Percentiles rank a stretch among this genome's conserved stretches.
These are phyloP conservation scores for Gasterosteus aculeatus DNA, from an alignment of 2,113 vertebrate genomes.

Conservation along the genomic window DNA sequence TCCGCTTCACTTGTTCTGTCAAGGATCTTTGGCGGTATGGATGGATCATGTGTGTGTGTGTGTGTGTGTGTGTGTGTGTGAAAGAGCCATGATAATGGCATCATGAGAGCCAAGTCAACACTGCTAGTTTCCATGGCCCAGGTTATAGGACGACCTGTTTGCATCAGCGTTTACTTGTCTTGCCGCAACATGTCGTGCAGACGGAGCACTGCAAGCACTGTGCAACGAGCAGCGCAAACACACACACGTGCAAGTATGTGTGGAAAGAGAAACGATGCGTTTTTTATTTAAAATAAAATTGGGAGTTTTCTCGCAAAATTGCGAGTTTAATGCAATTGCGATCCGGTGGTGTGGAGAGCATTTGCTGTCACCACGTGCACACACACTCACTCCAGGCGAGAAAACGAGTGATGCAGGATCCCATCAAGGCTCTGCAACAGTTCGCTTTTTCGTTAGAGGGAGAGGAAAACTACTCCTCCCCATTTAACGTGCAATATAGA, in stretches of 20 bases:
- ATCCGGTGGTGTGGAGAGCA: constrained; percentile 19
- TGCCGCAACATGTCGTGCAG: constrained; percentile 53
- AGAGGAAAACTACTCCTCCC: not conserved
- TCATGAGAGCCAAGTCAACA: constrained; percentile 19
- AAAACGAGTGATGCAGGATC: not conserved
- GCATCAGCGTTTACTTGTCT: constrained; percentile 67
- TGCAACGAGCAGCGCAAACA: constrained; percentile 38
- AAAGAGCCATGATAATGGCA: not conserved
- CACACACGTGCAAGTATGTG: constrained; percentile 2
- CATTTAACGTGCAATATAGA: not conserved
- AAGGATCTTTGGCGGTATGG: constrained; percentile 42
- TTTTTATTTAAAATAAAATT: constrained; percentile 48
- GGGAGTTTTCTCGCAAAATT: not conserved
- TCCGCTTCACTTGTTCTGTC: constrained; percentile 59
- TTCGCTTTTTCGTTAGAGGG: not conserved
- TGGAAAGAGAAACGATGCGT: constrained; percentile 30
- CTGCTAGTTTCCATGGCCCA: constrained; percentile 30
- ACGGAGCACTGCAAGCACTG: constrained; percentile 35
- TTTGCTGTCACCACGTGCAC: constrained; percentile 22
- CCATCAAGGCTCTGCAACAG: constrained; percentile 13
- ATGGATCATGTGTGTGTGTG: constrained; percentile 21
- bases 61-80: constrained; percentile 12
- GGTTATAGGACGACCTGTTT: constrained; percentile 45
- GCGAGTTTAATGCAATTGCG: constrained; percentile 41
- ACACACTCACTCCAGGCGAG: not conserved